phyloP scores from a whole-genome alignment of 1,140 invertebrate genomes.

The Alviniconcha marisindica region DNA sequence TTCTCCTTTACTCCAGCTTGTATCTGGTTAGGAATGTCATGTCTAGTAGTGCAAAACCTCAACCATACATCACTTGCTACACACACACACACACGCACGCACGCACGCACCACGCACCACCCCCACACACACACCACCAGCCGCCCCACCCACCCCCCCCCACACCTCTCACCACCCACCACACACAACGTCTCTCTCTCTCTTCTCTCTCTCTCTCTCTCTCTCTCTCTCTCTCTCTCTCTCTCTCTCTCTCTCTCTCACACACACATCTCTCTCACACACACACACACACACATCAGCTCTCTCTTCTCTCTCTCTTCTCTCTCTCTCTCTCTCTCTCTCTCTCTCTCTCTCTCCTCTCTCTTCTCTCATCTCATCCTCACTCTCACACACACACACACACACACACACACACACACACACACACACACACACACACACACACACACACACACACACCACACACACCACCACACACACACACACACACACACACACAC shows the following conservation, averaged over 20 bases:
- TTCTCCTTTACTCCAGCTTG: no score
- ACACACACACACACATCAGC: conserved; percentile 10
- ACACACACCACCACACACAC: neutral
- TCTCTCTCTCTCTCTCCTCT: conserved; percentile 1
- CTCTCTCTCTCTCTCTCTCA: neutral
- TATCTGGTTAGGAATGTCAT: neutral
- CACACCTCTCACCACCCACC: neutral
- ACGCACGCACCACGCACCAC: no score
- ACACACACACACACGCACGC: neutral
- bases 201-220: conserved; percentile 31
- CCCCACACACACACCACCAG: neutral
- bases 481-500: neutral
- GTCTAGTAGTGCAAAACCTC: no score
- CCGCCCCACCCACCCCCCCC: neutral
- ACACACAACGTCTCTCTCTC: neutral
- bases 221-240: conserved; percentile 34
- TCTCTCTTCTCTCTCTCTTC: neutral
- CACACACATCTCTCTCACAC: conserved; percentile 10
- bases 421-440: neutral
- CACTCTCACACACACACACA: neutral
- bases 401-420: neutral
- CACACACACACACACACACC: neutral
- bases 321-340: conserved; percentile 41
- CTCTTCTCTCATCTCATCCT: neutral
- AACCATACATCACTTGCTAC: no score